Base-by-base conservation (phyloP, 2,888 invertebrate species). In the Sphaerophoria taeniata region DNA sequence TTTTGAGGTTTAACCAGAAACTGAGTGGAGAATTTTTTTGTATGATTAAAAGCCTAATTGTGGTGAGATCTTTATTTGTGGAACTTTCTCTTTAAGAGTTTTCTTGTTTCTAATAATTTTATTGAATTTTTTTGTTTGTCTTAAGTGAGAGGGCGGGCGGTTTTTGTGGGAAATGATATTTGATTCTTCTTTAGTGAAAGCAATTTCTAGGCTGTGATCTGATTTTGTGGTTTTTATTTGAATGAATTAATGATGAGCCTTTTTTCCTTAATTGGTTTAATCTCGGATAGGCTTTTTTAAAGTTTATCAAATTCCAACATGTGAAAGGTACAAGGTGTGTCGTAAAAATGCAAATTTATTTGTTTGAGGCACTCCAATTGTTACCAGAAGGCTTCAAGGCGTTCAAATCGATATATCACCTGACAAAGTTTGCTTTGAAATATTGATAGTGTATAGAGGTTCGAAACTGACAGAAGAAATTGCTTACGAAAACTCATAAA, bases 41-140 rank as follows among this genome's bases (percentile, higher is more conserved):
- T 69, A 31, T 12, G 0, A 65, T 65, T 65, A 49, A 65, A 60
- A 70, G 58, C 63, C 81, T 85, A 81, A 85, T 85, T 85, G 85
- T 76, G 81, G 84, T 80, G 51, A 73, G 65, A 71, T 63, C 47
- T 47, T 65, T 56, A 65, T 67, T 67, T 71, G 80, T 84, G 75
- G 75, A 72, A 85, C 85, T 85, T 85, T 85, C 85, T 85, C 81
- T 61, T 53, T 11, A 2, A 24, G 51, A 60, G 34, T 31, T 16
- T 47, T 55, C 72, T 65, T 67, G 16, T 24, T 69, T 43, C 12
- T 43, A 43, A 63, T 49, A 49, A 65, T 69, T 63, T 43, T 43
- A 45, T 43, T 71, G 53, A 65, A 7, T 60, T 80, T 72, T 70
- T 72, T 53, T 73, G 67, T 43, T 43, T 43, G 12, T 43, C 12